Conservation (phyloP, 2,888 invertebrate species). For the Eupithecia subfuscata region DNA sequence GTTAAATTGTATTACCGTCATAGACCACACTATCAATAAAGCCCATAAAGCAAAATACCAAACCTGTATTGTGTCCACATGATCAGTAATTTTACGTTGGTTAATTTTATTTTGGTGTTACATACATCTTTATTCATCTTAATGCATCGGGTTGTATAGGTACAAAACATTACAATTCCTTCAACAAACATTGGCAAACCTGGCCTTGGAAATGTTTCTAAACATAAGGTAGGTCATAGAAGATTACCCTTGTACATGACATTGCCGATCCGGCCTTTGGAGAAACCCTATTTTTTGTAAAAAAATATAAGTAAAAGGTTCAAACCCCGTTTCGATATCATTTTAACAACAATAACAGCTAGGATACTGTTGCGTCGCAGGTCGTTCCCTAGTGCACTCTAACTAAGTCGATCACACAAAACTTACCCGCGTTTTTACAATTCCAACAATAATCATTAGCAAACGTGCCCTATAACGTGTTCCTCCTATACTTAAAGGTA, state of each 20-base stretch:
- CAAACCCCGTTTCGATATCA: background rate
- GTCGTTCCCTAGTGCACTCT: background rate
- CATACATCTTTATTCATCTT: too few species aligned
- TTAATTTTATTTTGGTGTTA: too few species aligned
- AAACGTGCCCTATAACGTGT: background rate
- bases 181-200: too few species aligned
- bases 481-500: background rate
- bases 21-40: background rate
- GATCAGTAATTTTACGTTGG: too few species aligned
- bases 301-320: too few species aligned
- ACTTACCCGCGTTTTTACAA: background rate
- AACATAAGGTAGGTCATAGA: too few species aligned
- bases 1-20: too few species aligned
- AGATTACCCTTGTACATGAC: conserved; percentile 67
- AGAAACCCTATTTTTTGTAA: background rate
- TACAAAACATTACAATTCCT: background rate
- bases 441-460: background rate
- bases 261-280: conserved; percentile 39
- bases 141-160: too few species aligned
- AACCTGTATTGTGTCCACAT: too few species aligned
- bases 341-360: background rate
- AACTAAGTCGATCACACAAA: background rate
- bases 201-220: too few species aligned
- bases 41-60: background rate
- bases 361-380: background rate